Conservation (phyloP, 2,113 vertebrate genomes). For the Lamprotornis superbus region DNA sequence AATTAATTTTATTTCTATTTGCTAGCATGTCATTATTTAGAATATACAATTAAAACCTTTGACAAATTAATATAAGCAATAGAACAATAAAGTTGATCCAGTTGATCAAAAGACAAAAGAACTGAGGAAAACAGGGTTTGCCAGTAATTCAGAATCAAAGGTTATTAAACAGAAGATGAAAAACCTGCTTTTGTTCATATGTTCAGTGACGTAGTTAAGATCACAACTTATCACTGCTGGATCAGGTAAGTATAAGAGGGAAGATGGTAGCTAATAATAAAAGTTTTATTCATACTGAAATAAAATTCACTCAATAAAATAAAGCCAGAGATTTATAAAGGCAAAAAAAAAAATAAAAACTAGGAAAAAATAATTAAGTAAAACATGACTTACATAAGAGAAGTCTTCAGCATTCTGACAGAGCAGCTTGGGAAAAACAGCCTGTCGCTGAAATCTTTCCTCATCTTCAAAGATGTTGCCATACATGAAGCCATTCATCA, state of each 20-base stretch:
- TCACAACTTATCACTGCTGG: not conserved
- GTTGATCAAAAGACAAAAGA: not conserved
- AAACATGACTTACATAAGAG: conserved; percentile 85
- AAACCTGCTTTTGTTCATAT: not conserved
- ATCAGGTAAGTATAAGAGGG: not conserved
- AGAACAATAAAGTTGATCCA: not conserved
- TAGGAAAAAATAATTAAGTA: not conserved
- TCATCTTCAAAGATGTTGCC: conserved; percentile 98
- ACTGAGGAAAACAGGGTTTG: not conserved
- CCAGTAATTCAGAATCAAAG: not conserved
- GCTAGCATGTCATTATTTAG: not conserved
- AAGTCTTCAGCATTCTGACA: conserved; percentile 96
- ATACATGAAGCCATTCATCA: conserved; percentile 99
- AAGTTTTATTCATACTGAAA: not conserved
- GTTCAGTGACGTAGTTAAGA: not conserved
- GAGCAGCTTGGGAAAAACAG: conserved; percentile 91
- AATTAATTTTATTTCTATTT: not conserved
- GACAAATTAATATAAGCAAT: not conserved
- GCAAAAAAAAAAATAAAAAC: not conserved
- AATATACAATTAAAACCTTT: not conserved
- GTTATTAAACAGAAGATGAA: not conserved
- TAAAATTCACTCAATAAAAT: not conserved
- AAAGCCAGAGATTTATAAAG: not conserved
- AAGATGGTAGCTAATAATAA: not conserved
- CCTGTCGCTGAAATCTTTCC: conserved; percentile 91